Conservation (phyloP, 1,140 invertebrate species). For the Diachasmimorpha longicaudata region DNA sequence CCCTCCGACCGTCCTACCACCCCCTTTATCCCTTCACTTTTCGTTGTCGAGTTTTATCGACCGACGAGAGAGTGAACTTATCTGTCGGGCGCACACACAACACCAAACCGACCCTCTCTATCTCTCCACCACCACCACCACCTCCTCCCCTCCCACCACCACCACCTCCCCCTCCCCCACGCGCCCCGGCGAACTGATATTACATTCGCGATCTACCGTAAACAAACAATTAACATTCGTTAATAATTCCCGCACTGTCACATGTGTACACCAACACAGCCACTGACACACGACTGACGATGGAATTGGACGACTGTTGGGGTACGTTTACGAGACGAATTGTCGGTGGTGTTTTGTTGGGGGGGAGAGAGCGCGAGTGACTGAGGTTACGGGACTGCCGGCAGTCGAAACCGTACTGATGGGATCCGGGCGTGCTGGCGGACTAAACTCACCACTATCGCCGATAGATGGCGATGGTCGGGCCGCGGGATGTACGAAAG, state of each 20-base stretch:
- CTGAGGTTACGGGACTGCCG: constrained; percentile 40
- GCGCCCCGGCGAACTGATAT: not conserved
- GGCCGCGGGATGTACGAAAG: not conserved
- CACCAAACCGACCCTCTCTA: not conserved
- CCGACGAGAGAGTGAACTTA: constrained; percentile 1
- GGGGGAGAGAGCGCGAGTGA: not conserved
- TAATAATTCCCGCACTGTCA: not conserved
- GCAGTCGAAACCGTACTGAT: constrained; percentile 56
- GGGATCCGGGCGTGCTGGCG: not conserved
- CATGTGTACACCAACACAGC: no score
- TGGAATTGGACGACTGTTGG: not conserved
- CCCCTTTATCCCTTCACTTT: not conserved
- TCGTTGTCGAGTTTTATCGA: not conserved
- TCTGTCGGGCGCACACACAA: constrained; percentile 5
- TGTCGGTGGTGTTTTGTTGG: not conserved
- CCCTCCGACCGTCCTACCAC: not conserved
- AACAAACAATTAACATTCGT: not conserved
- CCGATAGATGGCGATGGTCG: constrained; percentile 1
- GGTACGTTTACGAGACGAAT: not conserved
- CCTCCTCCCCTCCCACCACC: no score
- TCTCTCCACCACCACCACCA: no score
- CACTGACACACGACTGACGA: not conserved
- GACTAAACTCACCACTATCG: not conserved
- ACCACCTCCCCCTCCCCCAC: no score
- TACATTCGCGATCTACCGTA: not conserved